A percentile compares a stretch with the other conserved stretches of the same genome.
Conservation (phyloP, 2,113 vertebrate species). For the Pomatorhinus ruficollis region DNA sequence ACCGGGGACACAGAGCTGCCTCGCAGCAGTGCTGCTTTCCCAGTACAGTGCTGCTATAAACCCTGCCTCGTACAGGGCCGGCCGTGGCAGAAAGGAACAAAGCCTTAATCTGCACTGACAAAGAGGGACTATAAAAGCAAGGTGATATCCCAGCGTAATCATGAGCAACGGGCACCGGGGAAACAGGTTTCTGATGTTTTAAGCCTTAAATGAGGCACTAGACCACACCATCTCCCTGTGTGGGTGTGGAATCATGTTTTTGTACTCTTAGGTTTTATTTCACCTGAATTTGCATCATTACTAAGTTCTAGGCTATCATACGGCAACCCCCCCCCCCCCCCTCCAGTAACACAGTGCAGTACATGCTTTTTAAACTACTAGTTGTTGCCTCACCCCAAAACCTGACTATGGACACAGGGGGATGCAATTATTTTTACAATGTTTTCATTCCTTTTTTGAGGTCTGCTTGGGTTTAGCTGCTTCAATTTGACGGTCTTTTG, state of each 20-base stretch:
- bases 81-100: rapidly evolving
- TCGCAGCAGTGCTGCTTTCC: not conserved
- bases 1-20: rapidly evolving
- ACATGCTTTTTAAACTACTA: not conserved
- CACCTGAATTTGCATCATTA: not conserved
- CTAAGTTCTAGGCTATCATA: not conserved
- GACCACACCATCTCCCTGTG: not conserved
- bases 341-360: not conserved
- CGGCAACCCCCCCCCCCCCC: no score
- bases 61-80: not conserved
- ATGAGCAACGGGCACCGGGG: rapidly evolving
- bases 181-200: not conserved
- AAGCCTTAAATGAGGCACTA: not conserved
- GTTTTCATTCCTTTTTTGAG: conserved; percentile 1
- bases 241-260: not conserved
- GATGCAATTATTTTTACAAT: not conserved
- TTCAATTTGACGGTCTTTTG: not conserved
- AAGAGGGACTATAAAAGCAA: not conserved
- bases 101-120: not conserved
- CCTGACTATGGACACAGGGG: not conserved
- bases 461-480: not conserved
- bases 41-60: rapidly evolving
- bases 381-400: not conserved
- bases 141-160: not conserved
- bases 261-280: not conserved